A percentile compares a stretch with the other conserved stretches of the same genome.
These are phyloP conservation scores for Bos indicus DNA, from an alignment of 2,113 vertebrate genomes.

Conservation along the genomic window DNA sequence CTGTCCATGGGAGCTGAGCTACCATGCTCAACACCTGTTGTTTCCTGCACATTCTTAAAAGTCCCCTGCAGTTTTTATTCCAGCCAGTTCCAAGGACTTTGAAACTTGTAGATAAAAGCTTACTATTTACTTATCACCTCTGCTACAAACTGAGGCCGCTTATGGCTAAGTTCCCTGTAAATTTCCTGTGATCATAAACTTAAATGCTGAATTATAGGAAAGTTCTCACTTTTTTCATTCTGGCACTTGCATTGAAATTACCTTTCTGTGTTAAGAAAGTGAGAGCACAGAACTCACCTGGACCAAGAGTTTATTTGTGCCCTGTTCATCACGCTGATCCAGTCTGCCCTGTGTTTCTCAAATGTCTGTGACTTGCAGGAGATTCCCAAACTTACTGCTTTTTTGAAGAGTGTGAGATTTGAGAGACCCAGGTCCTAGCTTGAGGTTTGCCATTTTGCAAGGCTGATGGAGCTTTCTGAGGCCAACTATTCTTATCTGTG, in stretches of 20 bases:
- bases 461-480: not conserved
- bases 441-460: not conserved
- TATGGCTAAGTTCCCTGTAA: not conserved
- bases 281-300: not conserved
- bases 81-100: not conserved
- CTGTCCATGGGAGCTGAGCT: not conserved
- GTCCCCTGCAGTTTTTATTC: not conserved
- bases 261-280: slow-evolving; percentile 34
- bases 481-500: not conserved
- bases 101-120: slow-evolving; percentile 20
- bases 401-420: not conserved
- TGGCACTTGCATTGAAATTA: slow-evolving; percentile 25
- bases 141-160: not conserved
- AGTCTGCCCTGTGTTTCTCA: not conserved
- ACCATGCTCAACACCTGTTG: not conserved
- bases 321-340: not conserved
- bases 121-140: slow-evolving; percentile 9
- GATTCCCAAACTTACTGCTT: not conserved
- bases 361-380: not conserved
- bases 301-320: not conserved
- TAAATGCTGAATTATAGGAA: slow-evolving; percentile 20
- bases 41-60: not conserved
- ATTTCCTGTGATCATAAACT: slow-evolving; percentile 19
- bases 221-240: slow-evolving; percentile 26
- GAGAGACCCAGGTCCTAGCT: not conserved